Conservation (phyloP, 2,113 vertebrate genomes). For the Ictalurus punctatus region DNA sequence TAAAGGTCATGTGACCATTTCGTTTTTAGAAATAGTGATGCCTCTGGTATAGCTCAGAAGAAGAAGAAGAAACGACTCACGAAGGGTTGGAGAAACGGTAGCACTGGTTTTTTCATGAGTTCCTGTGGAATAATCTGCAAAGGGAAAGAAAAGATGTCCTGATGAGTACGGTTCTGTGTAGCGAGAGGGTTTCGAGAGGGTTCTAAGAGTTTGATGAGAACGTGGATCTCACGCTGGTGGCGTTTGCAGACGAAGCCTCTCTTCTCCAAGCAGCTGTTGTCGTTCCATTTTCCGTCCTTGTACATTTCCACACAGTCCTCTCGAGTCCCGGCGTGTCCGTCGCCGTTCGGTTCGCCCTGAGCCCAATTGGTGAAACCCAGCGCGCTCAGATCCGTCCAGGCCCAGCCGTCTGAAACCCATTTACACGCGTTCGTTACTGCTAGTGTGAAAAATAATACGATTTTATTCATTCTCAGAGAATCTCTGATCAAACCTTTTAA, state of each 20-base stretch:
- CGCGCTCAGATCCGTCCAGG: conserved; percentile 68
- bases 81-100: conserved; percentile 51
- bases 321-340: conserved; percentile 57
- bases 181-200: neutral
- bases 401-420: conserved; percentile 68
- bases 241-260: conserved; percentile 71
- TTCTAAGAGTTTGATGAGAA: neutral
- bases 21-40: neutral
- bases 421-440: neutral
- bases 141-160: neutral
- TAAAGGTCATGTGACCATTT: no score
- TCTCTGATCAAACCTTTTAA: neutral
- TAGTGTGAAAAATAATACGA: neutral
- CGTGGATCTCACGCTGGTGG: conserved; percentile 63
- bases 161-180: neutral
- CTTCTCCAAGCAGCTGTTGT: conserved; percentile 74
- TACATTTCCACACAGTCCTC: conserved; percentile 79
- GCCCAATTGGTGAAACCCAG: conserved; percentile 75
- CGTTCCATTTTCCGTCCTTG: conserved; percentile 72
- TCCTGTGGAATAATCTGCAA: conserved; percentile 66
- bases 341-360: conserved; percentile 66
- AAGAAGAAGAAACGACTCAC: conserved; percentile 58
- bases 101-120: conserved; percentile 43
- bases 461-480: no score
- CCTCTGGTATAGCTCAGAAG: no score